Evolutionary conservation across 2,888 invertebrate genomes (phyloP), one percentile per base, ranked within the genome.

Genomic region (Cheilosia scutellata): DNA sequence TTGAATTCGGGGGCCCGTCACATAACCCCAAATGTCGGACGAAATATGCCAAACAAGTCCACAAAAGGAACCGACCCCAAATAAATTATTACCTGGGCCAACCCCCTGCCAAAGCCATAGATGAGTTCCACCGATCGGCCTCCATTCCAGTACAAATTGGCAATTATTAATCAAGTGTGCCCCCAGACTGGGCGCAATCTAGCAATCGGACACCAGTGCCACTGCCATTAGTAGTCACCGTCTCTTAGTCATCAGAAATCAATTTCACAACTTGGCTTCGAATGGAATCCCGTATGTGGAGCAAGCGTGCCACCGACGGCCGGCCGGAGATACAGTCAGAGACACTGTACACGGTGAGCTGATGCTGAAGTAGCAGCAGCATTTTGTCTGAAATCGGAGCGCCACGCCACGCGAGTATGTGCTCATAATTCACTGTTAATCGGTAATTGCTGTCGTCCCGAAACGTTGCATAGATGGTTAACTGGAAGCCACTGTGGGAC

Each of bases 401-500:
- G 86, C 86, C 86, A 82, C 80, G 84, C 84, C 86, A 76, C 62
- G 62, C 57, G 76, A 82, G 71, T 77, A 77, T 86, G 66, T 72
- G 86, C 72, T 74, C 76, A 86, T 86, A 86, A 86, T 72, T 86
- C 86, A 86, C 82, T 82, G 86, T 72, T 86, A 86, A 82, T 86
- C 82, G 86, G 86, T 86, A 86, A 86, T 86, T 82, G 82, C 82
- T 82, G 86, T 82, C 86, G 63, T 86, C 86, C 86, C 58, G 63
- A 63, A 77, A 76, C 72, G 47, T 53, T 62, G 63, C 78, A 78
- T 29, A 49, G 82, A 60, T 77, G 68, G 31, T 40, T 29, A 71
- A 77, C 75, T 76, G 68, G 82, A 77, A 40, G 75, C 63, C 65
- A 65, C 78, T 78, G 57, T 47, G 47, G 63, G 57, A 78, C 71